Conservation (phyloP, 2,888 invertebrate genomes). For the Monoplex corrugatus region DNA sequence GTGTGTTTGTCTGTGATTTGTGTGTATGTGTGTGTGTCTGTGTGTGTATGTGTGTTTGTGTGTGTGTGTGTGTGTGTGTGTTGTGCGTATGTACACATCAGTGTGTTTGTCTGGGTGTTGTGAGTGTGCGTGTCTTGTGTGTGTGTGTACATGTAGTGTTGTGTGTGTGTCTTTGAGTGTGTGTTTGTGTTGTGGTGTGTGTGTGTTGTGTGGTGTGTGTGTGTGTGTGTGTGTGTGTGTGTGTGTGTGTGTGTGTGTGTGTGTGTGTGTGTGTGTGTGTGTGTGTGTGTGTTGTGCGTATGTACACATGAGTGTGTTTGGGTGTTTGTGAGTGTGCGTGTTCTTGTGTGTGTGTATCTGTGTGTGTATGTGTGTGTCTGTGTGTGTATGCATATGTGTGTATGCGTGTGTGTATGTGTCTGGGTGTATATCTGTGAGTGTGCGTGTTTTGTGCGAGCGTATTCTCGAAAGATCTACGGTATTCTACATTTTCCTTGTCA, state of each 20-base stretch:
- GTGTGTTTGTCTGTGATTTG: not conserved
- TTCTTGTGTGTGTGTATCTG: not conserved
- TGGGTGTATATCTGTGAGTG: not conserved
- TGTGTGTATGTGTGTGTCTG: not conserved
- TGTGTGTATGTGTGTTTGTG: too few relatives aligned
- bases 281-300: not conserved
- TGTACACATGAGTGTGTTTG: not conserved
- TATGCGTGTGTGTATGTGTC: not conserved
- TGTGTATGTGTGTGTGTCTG: too few relatives aligned
- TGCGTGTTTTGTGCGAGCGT: not conserved
- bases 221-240: not conserved
- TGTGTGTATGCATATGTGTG: not conserved
- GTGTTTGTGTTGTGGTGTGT: not conserved
- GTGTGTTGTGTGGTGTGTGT: not conserved
- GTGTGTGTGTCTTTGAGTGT: not conserved
- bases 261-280: constrained; percentile 20
- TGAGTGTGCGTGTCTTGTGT: too few relatives aligned
- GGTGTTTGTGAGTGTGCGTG: not conserved
- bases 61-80: not conserved
- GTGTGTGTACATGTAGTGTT: too few relatives aligned
- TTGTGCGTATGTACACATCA: too few relatives aligned
- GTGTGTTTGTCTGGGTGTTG: not conserved
- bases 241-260: not conserved
- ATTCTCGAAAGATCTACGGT: too few relatives aligned
- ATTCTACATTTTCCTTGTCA: too few relatives aligned